phyloP scores from a whole-genome alignment of 2,888 invertebrate genomes.

The Drosophila falleni region DNA sequence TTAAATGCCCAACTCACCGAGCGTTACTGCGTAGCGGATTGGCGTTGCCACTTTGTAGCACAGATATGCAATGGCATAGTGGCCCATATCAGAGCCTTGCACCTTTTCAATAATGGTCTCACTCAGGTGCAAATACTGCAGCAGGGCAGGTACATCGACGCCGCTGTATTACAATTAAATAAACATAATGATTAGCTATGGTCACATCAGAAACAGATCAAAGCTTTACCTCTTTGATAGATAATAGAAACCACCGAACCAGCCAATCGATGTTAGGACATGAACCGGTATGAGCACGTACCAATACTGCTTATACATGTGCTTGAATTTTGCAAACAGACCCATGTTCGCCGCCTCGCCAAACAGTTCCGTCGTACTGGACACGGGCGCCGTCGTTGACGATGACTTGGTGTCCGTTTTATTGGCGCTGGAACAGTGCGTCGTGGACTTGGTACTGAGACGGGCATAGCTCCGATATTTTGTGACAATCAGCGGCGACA shows the following conservation, averaged over 20 bases:
- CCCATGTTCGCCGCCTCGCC: conserved; percentile 86
- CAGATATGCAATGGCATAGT: conserved; percentile 95
- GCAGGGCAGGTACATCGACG: conserved; percentile 92
- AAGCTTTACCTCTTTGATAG: conserved; percentile 90
- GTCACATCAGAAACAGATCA: neutral
- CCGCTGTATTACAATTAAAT: conserved; percentile 88
- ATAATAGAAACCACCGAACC: conserved; percentile 96
- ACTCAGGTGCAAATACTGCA: conserved; percentile 92
- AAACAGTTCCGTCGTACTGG: conserved; percentile 73
- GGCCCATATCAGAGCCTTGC: conserved; percentile 93
- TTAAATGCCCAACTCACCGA: conserved; percentile 87
- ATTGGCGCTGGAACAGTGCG: conserved; percentile 57
- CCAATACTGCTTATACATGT: conserved; percentile 98
- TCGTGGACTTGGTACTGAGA: conserved; percentile 58
- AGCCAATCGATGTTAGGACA: conserved; percentile 93
- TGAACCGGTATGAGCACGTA: conserved; percentile 98
- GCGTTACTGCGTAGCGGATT: conserved; percentile 95
- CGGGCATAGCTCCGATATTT: conserved; percentile 51
- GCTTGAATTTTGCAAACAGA: conserved; percentile 93
- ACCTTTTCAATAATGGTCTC: conserved; percentile 92
- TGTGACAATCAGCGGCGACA: conserved; percentile 42
- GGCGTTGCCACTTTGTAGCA: conserved; percentile 97
- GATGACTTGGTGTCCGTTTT: conserved; percentile 74
- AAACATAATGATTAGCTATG: neutral
- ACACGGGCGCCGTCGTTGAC: conserved; percentile 53